These are phyloP conservation scores for Cheilosia scutellata DNA, from an alignment of 2,888 invertebrate genomes.

Conservation along the genomic window DNA sequence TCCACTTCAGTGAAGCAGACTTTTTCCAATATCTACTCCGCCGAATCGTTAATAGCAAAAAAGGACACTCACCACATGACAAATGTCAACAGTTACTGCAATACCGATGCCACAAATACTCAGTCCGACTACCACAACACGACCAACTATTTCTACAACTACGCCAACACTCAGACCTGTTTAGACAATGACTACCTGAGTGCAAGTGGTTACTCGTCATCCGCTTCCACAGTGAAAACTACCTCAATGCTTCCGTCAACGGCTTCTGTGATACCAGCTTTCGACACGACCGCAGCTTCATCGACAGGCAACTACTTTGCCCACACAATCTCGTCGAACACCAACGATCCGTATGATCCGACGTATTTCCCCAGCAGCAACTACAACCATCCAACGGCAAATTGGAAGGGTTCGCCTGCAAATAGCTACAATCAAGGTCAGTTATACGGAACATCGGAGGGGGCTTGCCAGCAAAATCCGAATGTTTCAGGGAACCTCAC, in stretches of 20 bases:
- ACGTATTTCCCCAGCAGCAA: constrained; percentile 68
- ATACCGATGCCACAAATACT: constrained; percentile 28
- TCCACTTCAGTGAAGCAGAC: constrained; percentile 47
- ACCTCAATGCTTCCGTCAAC: constrained; percentile 51
- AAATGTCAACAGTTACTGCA: constrained; percentile 37
- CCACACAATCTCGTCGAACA: constrained; percentile 56
- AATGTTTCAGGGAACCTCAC: constrained; percentile 84
- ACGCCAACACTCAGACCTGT: constrained; percentile 69
- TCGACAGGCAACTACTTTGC: constrained; percentile 47
- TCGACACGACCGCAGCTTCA: constrained; percentile 33
- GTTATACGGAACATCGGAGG: constrained; percentile 43
- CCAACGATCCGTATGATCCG: constrained; percentile 65
- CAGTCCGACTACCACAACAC: constrained; percentile 54
- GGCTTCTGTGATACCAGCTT: constrained; percentile 29
- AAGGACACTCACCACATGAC: constrained; percentile 49
- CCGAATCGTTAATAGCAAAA: constrained; percentile 77
- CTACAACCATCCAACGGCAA: constrained; percentile 51
- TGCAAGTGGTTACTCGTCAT: constrained; percentile 37
- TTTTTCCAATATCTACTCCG: constrained; percentile 76
- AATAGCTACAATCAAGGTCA: constrained; percentile 54
- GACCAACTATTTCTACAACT: constrained; percentile 74
- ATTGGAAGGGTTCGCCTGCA: constrained; percentile 43
- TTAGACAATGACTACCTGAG: constrained; percentile 75
- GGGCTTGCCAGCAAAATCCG: constrained; percentile 54
- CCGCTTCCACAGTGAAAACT: constrained; percentile 22